A percentile compares a stretch with the other conserved stretches of the same genome.
phyloP scores from a whole-genome alignment of 1,140 invertebrate genomes.

The Octopus sinensis region DNA sequence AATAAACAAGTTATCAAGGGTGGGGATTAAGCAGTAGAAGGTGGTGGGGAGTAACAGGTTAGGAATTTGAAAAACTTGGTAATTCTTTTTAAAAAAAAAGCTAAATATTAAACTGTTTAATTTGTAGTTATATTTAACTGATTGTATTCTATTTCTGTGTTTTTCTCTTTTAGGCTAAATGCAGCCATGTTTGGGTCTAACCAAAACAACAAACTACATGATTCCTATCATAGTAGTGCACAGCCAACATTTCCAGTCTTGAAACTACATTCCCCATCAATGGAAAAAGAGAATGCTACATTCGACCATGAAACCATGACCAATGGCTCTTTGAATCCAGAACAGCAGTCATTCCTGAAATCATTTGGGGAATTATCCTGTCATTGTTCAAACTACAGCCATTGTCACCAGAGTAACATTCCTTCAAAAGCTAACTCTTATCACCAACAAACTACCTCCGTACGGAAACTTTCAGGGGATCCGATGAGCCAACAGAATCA shows the following conservation, averaged over 20 bases:
- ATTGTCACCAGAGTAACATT: slow-evolving; percentile 12
- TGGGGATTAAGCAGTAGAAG: too few species aligned
- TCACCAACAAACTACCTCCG: neutral
- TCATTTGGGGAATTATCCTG: neutral
- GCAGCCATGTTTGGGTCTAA: neutral
- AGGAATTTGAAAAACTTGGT: too few species aligned
- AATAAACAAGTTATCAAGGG: too few species aligned
- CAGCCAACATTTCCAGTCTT: neutral
- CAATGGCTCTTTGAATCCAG: neutral
- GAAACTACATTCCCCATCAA: neutral
- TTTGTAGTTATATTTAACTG: too few species aligned
- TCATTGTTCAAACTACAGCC: neutral
- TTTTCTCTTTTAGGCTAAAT: too few species aligned
- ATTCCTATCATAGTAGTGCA: neutral
- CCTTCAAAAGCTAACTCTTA: slow-evolving; percentile 4
- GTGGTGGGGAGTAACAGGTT: too few species aligned
- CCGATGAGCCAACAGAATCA: neutral
- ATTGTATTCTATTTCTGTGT: too few species aligned
- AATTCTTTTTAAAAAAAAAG: too few species aligned
- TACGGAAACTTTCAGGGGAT: neutral
- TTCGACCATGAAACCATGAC: neutral
- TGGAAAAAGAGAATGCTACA: neutral
- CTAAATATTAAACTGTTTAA: too few species aligned
- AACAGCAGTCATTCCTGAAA: neutral
- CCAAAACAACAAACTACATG: neutral